phyloP scores from a whole-genome alignment of 1,140 invertebrate species.

The Mycetomoellerius zeteki region DNA sequence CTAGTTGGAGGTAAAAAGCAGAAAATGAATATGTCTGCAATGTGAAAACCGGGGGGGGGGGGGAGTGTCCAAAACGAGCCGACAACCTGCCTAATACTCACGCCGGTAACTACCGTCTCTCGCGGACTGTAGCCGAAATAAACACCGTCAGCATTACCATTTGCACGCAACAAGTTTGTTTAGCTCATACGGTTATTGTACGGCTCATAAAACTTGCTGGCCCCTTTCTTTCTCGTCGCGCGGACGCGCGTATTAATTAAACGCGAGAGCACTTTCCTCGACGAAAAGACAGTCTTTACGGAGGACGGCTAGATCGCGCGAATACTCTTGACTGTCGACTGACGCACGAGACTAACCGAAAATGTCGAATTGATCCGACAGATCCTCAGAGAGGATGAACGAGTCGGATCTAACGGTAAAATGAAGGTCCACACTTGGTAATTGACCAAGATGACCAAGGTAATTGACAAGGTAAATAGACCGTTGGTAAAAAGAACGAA shows the following conservation, averaged over 20 bases:
- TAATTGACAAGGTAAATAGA: too few species aligned
- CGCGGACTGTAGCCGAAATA: constrained; percentile 38
- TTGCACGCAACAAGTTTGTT: constrained; percentile 69
- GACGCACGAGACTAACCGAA: not conserved
- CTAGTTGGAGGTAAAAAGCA: constrained; percentile 1
- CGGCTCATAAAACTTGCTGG: constrained; percentile 7
- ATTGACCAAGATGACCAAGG: too few species aligned
- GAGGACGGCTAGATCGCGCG: not conserved
- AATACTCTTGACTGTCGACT: not conserved
- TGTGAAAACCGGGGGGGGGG: constrained; percentile 17
- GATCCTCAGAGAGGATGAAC: too few species aligned
- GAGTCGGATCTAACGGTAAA: not conserved
- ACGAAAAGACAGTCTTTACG: constrained; percentile 8
- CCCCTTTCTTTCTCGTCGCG: not conserved
- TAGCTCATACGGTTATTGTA: constrained; percentile 29
- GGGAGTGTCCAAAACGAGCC: too few species aligned
- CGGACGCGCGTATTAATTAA: constrained; percentile 39
- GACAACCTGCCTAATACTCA: constrained; percentile 39
- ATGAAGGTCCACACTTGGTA: not conserved
- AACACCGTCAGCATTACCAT: constrained; percentile 42
- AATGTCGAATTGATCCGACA: not conserved
- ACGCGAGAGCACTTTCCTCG: constrained; percentile 16
- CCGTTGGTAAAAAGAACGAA: not conserved
- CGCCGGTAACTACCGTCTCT: constrained; percentile 1
- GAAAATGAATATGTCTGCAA: constrained; percentile 14